A percentile compares a stretch with the other conserved stretches of the same genome.
These are phyloP conservation scores for Ornithoptera priamus DNA, from an alignment of 2,888 invertebrate genomes.

Conservation along the genomic window DNA sequence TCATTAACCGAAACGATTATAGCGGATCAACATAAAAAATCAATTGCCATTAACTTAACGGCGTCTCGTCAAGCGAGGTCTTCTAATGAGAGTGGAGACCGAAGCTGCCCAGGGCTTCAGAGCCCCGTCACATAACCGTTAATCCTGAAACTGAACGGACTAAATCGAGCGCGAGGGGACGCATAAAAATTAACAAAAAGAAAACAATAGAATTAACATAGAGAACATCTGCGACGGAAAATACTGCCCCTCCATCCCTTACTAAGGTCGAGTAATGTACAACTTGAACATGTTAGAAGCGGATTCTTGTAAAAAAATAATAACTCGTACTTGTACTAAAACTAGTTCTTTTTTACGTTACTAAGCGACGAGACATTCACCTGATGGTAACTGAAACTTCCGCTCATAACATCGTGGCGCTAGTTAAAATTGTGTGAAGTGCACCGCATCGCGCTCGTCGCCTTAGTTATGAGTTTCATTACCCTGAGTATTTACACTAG, in stretches of 20 bases:
- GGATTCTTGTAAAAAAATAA: too few species aligned
- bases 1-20: not conserved
- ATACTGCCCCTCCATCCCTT: constrained; percentile 46
- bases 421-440: too few species aligned
- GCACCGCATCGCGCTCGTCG: too few species aligned
- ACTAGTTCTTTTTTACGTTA: too few species aligned
- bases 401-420: too few species aligned
- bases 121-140: constrained; percentile 63
- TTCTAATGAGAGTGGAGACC: too few species aligned
- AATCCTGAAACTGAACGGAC: constrained; percentile 68
- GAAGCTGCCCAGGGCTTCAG: constrained; percentile 43
- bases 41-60: constrained; percentile 15
- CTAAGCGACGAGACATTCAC: too few species aligned
- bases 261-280: constrained; percentile 39
- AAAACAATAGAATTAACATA: constrained; percentile 79
- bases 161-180: constrained; percentile 75
- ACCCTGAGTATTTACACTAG: too few species aligned
- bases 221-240: constrained; percentile 76
- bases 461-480: too few species aligned
- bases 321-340: too few species aligned
- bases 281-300: constrained; percentile 7
- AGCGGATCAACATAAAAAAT: constrained; percentile 34
- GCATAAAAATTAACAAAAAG: constrained; percentile 78
- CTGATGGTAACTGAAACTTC: too few species aligned
- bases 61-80: too few species aligned